Evolutionary conservation across 2,888 invertebrate genomes (phyloP).

Genomic region (Heliconius sara): DNA sequence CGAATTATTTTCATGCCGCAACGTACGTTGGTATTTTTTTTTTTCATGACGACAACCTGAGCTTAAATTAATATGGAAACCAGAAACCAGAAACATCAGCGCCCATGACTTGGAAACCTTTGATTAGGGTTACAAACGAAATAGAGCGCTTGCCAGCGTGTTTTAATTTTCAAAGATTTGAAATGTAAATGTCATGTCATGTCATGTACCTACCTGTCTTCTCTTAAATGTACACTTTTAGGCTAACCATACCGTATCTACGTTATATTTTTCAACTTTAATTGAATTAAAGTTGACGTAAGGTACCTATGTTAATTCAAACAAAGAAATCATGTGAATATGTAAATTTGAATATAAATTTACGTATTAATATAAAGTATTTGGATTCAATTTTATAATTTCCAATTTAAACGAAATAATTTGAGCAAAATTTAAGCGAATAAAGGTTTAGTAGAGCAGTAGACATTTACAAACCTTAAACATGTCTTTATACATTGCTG

Average conservation of each 20-base stretch:
- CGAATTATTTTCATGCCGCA: constrained; percentile 10
- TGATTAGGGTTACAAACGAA: not conserved
- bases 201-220: not conserved
- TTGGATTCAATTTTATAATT: too few relatives aligned
- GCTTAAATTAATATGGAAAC: constrained; percentile 5
- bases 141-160: not conserved
- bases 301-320: not conserved
- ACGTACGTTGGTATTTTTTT: constrained; percentile 3
- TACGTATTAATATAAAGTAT: too few relatives aligned
- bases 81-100: constrained; percentile 1
- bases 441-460: not conserved
- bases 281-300: not conserved
- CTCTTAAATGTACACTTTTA: not conserved
- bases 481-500: constrained; percentile 52
- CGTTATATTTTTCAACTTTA: not conserved
- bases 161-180: not conserved
- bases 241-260: not conserved
- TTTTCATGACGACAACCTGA: not conserved
- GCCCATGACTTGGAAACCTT: not conserved
- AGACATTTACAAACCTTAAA: constrained; percentile 19
- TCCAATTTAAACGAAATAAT: too few relatives aligned
- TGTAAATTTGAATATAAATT: too few relatives aligned
- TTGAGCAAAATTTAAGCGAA: not conserved
- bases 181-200: not conserved
- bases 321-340: not conserved